Evolutionary conservation across 2,888 invertebrate species (phyloP), one percentile per base, ranked within the genome.

Genomic region (Xylophagus ater): DNA sequence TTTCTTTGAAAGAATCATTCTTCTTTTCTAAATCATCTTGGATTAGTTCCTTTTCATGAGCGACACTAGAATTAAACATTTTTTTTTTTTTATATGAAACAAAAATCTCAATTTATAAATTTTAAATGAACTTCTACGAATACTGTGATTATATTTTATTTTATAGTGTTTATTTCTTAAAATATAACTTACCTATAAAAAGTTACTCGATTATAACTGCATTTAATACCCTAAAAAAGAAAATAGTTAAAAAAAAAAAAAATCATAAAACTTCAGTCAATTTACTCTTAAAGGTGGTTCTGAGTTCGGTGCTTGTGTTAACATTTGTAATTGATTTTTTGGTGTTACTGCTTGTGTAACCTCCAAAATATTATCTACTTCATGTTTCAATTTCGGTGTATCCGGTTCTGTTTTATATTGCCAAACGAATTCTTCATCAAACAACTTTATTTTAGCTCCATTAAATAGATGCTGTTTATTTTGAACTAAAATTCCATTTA

Each of bases 371-470:
- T 42, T 43, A 10, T 19, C 24, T n/a, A 4, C n/a, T 19, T 39
- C 35, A 14, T n/a, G 29, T 2, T 19, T 35, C 13, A 14, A 20
- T 34, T 46, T 47, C 2, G 52, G 41, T 23, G 23, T 10, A 37
- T 9, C 3, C 37, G 10, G 3, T 37, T 10, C 6, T 30, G 30
- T 14, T 37, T 37, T 6, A 45, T 55, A 59, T 20, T 51, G 40
- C 63, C 63, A 63, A 7, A 53, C 47, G 46, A 57, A 59, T n/a
- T 51, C 44, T 20, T 50, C 51, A 34, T 55, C 54, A n/a, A 60
- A 46, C 17, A 62, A 58, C 28, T 50, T 48, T 33, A 62, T 56
- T 28, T 50, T 51, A 1, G 53, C 50, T 13, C 58, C 58, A 41
- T 53, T 53, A 14, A 55, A 41, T 8, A 62, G 44, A 3, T 55